Base-by-base conservation (phyloP, 1,140 invertebrate species). In the Drosophila repleta region DNA sequence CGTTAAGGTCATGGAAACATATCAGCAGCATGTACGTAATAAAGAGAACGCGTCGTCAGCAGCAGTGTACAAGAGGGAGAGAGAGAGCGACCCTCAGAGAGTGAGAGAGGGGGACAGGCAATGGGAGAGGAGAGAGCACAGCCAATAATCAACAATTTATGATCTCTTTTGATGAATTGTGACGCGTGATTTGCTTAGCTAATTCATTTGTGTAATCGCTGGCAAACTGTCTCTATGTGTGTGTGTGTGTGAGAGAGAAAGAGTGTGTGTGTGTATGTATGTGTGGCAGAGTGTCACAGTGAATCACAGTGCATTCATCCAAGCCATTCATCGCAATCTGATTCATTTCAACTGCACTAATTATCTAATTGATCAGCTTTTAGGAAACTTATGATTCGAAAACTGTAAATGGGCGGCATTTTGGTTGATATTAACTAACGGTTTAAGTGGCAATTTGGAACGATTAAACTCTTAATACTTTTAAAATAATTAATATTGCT, bases 1-100 rank as follows among this genome's bases (percentile, higher is more conserved):
- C 55, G 65, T 66, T 78, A 75, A 78, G 76, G 76, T 78, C 76
- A 78, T 78, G 76, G 76, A 75, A 75, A 78, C 76, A 74, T 66
- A 75, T 78, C 69, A 74, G 52, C 66, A 71, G 32, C 48, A 64
- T 64, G 52, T 70, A 57, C 58, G 66, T 69, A 62, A 58, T 17
- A 15, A 37, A 13, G 57, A 58, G 24, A 46, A 17, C 57, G 24
- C 18, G 7, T 8, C 32, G 24, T 20, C 15, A 17, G 8, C 32
- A 39, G 32, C 15, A 17, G 8, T 17, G 39, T 43, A 15, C 17
- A 43, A 49, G 18, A 46, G 48, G 24, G 17, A 46, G 24, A 58
- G 21, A 52, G 18, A 13, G 21, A 13, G 46, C 4, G 5, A 37
- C 43, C 1, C 3, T 3, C 4, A 26, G 29, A 61, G 17, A 46